Percentiles rank a stretch among this genome's conserved stretches.
These are phyloP conservation scores for Bombylius discolor DNA, from an alignment of 2,888 invertebrate species.

Conservation along the genomic window DNA sequence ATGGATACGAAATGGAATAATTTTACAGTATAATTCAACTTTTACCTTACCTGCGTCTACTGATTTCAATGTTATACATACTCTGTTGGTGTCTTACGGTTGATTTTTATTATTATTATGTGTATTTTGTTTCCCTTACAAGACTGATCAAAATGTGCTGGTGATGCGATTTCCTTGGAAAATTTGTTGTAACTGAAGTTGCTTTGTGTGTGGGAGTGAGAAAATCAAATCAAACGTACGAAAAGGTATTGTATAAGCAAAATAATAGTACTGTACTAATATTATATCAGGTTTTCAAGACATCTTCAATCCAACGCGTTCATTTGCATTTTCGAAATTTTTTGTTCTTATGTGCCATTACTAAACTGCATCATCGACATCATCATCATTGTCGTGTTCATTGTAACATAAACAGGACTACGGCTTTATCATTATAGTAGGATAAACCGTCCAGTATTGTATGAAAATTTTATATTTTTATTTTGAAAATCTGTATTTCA, in stretches of 20 bases:
- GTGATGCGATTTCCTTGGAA: neutral
- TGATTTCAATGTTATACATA: neutral
- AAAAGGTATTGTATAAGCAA: neutral
- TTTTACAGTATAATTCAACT: neutral
- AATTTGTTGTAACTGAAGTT: neutral
- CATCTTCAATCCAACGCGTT: constrained; percentile 1
- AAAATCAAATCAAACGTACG: neutral
- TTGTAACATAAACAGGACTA: no score
- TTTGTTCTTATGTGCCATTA: no score
- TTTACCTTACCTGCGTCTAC: neutral
- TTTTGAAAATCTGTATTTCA: no score
- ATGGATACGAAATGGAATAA: no score
- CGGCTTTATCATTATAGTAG: no score
- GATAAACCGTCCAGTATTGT: no score
- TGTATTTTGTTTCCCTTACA: neutral
- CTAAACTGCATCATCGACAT: no score
- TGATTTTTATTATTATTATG: neutral
- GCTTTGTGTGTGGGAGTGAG: neutral
- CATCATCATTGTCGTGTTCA: no score
- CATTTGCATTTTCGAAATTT: constrained; percentile 5
- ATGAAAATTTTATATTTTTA: no score
- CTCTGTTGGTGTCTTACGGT: no score
- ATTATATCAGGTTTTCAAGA: neutral
- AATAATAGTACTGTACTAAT: neutral
- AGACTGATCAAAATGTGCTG: neutral